Conservation (phyloP, 2,888 invertebrate species). For the Terebella lapidaria region DNA sequence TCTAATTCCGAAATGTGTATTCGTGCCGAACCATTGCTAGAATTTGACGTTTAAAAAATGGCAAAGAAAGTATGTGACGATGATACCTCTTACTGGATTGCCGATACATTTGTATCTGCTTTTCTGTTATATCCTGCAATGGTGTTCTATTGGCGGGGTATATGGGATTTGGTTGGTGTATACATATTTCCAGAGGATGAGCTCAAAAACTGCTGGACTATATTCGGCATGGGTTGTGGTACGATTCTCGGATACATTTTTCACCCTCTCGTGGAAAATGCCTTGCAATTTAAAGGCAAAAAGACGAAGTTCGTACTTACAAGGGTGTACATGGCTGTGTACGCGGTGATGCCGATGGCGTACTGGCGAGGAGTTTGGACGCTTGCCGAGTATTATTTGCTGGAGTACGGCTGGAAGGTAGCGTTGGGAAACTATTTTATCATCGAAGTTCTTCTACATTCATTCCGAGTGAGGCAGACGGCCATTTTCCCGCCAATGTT, state of each 20-base stretch:
- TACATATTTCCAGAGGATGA: slow-evolving; percentile 9
- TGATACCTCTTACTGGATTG: too few species aligned
- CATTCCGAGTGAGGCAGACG: neutral
- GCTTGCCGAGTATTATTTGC: slow-evolving; percentile 18
- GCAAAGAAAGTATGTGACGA: too few species aligned
- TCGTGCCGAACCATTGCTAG: too few species aligned
- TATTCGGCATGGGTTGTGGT: slow-evolving; percentile 3
- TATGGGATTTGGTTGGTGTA: slow-evolving; percentile 19
- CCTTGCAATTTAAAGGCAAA: neutral
- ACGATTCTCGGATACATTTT: slow-evolving; percentile 11
- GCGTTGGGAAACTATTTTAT: slow-evolving; percentile 2
- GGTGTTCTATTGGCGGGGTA: slow-evolving; percentile 22
- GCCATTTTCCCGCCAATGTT: slow-evolving; percentile 18
- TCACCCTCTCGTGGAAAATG: slow-evolving; percentile 1
- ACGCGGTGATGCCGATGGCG: slow-evolving; percentile 14
- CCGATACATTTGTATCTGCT: too few species aligned
- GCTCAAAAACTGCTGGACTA: slow-evolving; percentile 6
- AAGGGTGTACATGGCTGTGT: slow-evolving; percentile 9
- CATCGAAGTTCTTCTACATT: slow-evolving; percentile 3
- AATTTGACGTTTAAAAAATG: too few species aligned
- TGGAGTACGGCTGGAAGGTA: slow-evolving; percentile 5
- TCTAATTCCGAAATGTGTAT: too few species aligned
- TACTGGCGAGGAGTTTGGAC: slow-evolving; percentile 24
- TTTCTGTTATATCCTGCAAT: slow-evolving; percentile 18
- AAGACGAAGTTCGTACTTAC: slow-evolving; percentile 7